phyloP scores from a whole-genome alignment of 2,888 invertebrate species.

The Harpagoxenus sublaevis region DNA sequence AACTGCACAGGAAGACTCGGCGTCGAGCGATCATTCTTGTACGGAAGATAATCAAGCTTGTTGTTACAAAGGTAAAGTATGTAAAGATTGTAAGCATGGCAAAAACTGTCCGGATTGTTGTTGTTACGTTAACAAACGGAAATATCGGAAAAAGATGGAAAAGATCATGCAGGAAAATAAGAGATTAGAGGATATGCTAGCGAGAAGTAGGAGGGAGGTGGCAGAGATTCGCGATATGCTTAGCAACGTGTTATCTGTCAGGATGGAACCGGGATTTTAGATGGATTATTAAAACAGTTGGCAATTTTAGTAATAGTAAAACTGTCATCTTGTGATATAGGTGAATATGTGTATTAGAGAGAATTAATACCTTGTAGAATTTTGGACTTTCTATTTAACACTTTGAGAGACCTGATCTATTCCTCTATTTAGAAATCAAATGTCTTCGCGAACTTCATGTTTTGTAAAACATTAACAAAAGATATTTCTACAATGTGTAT shows the following conservation, averaged over 20 bases:
- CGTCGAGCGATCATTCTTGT: slow-evolving; percentile 46
- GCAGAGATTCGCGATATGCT: slow-evolving; percentile 81
- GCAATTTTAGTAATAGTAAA: not conserved
- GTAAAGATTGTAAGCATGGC: slow-evolving; percentile 65
- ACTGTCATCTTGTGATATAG: slow-evolving; percentile 47
- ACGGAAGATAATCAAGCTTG: slow-evolving; percentile 59
- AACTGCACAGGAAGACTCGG: slow-evolving; percentile 3
- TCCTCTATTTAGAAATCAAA: slow-evolving; percentile 37
- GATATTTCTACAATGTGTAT: slow-evolving; percentile 34
- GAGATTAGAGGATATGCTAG: slow-evolving; percentile 78
- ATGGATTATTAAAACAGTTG: not conserved
- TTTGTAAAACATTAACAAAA: slow-evolving; percentile 24
- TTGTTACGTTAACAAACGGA: slow-evolving; percentile 70
- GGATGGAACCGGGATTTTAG: slow-evolving; percentile 83
- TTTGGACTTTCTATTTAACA: slow-evolving; percentile 31
- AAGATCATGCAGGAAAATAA: slow-evolving; percentile 80
- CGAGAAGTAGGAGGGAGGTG: slow-evolving; percentile 79
- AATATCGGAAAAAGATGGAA: slow-evolving; percentile 78
- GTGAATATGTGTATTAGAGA: not conserved
- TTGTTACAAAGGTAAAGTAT: slow-evolving; percentile 63
- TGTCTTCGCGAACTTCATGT: slow-evolving; percentile 19
- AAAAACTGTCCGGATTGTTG: slow-evolving; percentile 71
- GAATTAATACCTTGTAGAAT: slow-evolving; percentile 23
- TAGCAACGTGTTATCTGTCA: slow-evolving; percentile 79
- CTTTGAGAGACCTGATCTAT: slow-evolving; percentile 27